These are phyloP conservation scores for Pissodes strobi DNA, from an alignment of 1,140 invertebrate genomes.

Conservation along the genomic window DNA sequence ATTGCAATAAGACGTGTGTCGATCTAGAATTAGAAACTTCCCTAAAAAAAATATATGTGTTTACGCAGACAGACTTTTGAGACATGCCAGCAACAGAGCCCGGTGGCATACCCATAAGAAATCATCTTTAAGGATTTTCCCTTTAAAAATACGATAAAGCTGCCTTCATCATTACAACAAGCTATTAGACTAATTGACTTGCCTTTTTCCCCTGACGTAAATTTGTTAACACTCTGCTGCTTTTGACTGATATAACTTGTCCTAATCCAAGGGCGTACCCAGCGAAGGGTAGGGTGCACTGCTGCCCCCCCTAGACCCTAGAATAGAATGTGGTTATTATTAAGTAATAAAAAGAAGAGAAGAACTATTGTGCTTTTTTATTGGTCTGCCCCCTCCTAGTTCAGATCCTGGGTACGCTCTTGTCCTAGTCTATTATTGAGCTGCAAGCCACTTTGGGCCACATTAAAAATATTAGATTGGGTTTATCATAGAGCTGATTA, in stretches of 20 bases:
- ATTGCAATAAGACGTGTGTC: slow-evolving; percentile 33
- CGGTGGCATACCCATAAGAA: slow-evolving; percentile 47
- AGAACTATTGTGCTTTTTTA: too few relatives aligned
- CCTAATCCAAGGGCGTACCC: too few relatives aligned
- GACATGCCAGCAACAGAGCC: slow-evolving; percentile 43
- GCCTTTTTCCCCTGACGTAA: slow-evolving; percentile 36
- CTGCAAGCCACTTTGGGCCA: slow-evolving; percentile 46
- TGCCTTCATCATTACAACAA: slow-evolving; percentile 34
- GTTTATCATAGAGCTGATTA: slow-evolving; percentile 40
- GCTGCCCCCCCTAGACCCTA: too few relatives aligned
- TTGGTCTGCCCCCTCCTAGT: too few relatives aligned
- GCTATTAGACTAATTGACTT: slow-evolving; percentile 51
- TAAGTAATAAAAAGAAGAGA: too few relatives aligned
- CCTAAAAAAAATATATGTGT: slow-evolving; percentile 48
- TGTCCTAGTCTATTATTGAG: too few relatives aligned
- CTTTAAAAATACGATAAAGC: slow-evolving; percentile 41
- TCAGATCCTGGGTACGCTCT: too few relatives aligned
- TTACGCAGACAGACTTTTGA: slow-evolving; percentile 49
- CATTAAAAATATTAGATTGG: slow-evolving; percentile 41
- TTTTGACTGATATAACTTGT: slow-evolving; percentile 23
- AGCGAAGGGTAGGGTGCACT: too few relatives aligned
- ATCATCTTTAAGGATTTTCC: slow-evolving; percentile 50
- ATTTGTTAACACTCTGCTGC: slow-evolving; percentile 3
- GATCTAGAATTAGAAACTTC: slow-evolving; percentile 41
- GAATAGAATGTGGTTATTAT: too few relatives aligned